Evolutionary conservation across 2,888 invertebrate genomes (phyloP).

Genomic region (Drosophila leonis): DNA sequence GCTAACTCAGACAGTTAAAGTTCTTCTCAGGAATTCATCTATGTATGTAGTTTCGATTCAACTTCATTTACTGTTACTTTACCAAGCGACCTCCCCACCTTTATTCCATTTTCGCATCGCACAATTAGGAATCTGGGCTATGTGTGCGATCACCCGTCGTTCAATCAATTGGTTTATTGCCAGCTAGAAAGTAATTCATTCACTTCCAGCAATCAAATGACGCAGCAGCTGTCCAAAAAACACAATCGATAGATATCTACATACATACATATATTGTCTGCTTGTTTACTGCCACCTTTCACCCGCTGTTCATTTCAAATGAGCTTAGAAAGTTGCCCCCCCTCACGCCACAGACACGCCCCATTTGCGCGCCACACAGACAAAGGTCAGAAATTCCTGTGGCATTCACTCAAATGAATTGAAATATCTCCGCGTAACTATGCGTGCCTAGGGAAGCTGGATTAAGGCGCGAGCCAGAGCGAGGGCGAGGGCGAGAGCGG

Average conservation of each 20-base stretch:
- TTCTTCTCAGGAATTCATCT: not conserved
- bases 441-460: slow-evolving; percentile 5
- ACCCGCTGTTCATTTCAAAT: slow-evolving; percentile 25
- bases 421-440: slow-evolving; percentile 39
- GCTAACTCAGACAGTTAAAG: not conserved
- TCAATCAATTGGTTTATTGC: slow-evolving; percentile 31
- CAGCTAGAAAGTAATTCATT: slow-evolving; percentile 48
- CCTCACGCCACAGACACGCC: not conserved
- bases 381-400: slow-evolving; percentile 51
- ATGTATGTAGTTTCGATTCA: not conserved
- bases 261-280: not conserved
- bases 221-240: slow-evolving; percentile 22
- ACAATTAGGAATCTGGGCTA: slow-evolving; percentile 8
- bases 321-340: slow-evolving; percentile 16
- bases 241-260: not conserved
- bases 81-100: not conserved
- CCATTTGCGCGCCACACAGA: not conserved
- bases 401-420: slow-evolving; percentile 24
- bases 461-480: not conserved
- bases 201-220: slow-evolving; percentile 25
- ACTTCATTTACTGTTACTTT: not conserved
- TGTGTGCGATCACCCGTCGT: slow-evolving; percentile 3
- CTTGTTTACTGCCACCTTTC: slow-evolving; percentile 42
- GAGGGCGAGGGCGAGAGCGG: not conserved
- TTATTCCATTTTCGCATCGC: not conserved